Evolutionary conservation across 2,113 vertebrate genomes (phyloP).

Genomic region (Pangasianodon hypophthalmus): DNA sequence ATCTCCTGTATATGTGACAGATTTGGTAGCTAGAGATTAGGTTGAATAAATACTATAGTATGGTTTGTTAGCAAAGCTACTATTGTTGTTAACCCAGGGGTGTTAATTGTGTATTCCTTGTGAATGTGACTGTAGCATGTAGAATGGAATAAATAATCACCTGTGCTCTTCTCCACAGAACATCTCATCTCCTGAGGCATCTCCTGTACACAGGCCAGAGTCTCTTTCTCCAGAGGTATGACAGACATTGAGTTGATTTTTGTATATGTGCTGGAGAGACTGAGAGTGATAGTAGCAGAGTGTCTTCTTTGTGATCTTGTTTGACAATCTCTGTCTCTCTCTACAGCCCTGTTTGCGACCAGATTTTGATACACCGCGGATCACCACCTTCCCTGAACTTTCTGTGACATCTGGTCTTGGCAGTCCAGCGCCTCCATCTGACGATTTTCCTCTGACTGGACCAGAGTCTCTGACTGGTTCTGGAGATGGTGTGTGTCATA

Average conservation of each 20-base stretch:
- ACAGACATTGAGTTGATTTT: constrained; percentile 35
- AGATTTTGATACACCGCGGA: constrained; percentile 81
- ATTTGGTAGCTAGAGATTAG: neutral
- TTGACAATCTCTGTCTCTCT: neutral
- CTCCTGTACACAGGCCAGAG: constrained; percentile 88
- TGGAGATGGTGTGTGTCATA: constrained; percentile 57
- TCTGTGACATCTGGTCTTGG: constrained; percentile 80
- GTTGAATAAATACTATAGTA: neutral
- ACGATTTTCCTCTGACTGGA: constrained; percentile 75
- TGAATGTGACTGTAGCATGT: neutral
- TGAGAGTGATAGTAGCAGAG: neutral
- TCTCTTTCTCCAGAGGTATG: constrained; percentile 94
- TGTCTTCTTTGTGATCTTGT: neutral
- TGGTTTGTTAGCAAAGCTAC: neutral
- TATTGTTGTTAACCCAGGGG: neutral
- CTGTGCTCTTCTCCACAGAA: constrained; percentile 73
- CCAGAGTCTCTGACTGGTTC: constrained; percentile 67
- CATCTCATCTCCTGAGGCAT: constrained; percentile 94
- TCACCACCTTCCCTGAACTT: constrained; percentile 77
- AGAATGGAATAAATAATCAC: neutral
- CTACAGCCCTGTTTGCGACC: constrained; percentile 84
- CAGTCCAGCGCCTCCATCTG: constrained; percentile 76
- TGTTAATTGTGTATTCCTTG: neutral
- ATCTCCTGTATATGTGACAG: neutral
- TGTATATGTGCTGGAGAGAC: neutral